Evolutionary conservation across 2,797 vertebrate species (phyloP).

Genomic region (Paratrypauchen microcephalus): DNA sequence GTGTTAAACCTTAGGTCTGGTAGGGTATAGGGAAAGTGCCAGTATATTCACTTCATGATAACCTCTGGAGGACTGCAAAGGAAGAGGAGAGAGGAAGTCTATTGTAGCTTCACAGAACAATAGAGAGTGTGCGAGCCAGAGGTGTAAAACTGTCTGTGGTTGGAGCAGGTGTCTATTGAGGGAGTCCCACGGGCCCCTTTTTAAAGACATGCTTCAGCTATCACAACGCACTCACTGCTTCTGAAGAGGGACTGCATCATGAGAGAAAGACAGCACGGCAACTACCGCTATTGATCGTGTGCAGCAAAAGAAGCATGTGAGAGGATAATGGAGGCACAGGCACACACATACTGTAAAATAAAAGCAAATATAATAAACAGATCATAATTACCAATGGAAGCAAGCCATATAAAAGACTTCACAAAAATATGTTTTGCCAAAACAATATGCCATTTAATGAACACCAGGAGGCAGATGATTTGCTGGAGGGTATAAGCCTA

Average conservation of each 20-base stretch:
- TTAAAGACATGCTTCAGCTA: slow-evolving; percentile 44
- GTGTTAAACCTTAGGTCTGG: not conserved
- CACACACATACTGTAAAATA: slow-evolving; percentile 23
- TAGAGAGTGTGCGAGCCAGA: slow-evolving; percentile 47
- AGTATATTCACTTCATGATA: slow-evolving; percentile 38
- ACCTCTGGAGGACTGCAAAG: slow-evolving; percentile 56
- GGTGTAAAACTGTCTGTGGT: slow-evolving; percentile 45
- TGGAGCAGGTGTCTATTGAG: slow-evolving; percentile 62
- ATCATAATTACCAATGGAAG: not conserved
- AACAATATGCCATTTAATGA: not conserved
- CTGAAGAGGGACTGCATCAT: slow-evolving; percentile 19
- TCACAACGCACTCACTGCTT: slow-evolving; percentile 32
- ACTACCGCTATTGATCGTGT: slow-evolving; percentile 32
- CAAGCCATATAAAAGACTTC: not conserved
- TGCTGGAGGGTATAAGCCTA: not conserved
- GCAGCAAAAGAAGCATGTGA: slow-evolving; percentile 6
- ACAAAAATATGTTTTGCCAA: not conserved
- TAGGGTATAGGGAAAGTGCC: slow-evolving; percentile 20
- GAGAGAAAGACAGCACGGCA: slow-evolving; percentile 15
- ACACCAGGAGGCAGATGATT: not conserved
- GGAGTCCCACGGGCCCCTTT: slow-evolving; percentile 50
- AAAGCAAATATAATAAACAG: slow-evolving; percentile 6
- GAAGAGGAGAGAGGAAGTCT: slow-evolving; percentile 30
- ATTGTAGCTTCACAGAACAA: slow-evolving; percentile 56
- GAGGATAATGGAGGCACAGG: slow-evolving; percentile 17